These are phyloP conservation scores for Glyptemys insculpta DNA, from an alignment of 2,797 vertebrate genomes.

Conservation along the genomic window DNA sequence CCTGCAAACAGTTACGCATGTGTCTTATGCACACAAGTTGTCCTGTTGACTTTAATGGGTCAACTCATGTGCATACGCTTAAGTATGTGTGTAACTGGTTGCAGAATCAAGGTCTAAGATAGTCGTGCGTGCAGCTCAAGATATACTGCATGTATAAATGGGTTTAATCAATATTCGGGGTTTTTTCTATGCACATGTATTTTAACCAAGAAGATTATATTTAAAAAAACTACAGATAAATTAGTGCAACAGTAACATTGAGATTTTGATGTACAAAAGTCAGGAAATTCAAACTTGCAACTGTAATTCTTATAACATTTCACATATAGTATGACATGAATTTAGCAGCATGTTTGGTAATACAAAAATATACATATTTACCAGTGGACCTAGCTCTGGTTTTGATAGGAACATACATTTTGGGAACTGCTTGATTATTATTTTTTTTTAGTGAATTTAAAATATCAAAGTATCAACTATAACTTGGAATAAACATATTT, in stretches of 20 bases:
- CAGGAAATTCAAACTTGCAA: neutral
- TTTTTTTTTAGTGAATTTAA: neutral
- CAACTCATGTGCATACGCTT: fast-evolving
- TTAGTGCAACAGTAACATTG: neutral
- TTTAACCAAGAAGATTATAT: neutral
- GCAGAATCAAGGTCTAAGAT: too few species aligned
- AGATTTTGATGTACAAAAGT: neutral
- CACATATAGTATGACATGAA: neutral
- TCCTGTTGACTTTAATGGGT: neutral
- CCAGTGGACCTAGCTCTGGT: neutral
- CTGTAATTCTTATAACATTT: neutral
- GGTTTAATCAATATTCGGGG: too few species aligned
- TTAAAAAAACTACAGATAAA: neutral
- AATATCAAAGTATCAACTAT: neutral
- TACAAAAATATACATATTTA: neutral
- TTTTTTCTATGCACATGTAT: neutral
- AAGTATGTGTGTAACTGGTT: too few species aligned
- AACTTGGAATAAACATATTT: neutral
- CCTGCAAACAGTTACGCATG: too few species aligned
- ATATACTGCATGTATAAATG: too few species aligned
- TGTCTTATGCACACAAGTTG: neutral
- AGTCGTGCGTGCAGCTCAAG: too few species aligned
- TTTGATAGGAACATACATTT: neutral
- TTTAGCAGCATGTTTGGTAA: neutral
- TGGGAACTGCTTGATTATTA: neutral